Base-by-base conservation (phyloP, 2,888 invertebrate species). In the Drosophila subsilvestris region DNA sequence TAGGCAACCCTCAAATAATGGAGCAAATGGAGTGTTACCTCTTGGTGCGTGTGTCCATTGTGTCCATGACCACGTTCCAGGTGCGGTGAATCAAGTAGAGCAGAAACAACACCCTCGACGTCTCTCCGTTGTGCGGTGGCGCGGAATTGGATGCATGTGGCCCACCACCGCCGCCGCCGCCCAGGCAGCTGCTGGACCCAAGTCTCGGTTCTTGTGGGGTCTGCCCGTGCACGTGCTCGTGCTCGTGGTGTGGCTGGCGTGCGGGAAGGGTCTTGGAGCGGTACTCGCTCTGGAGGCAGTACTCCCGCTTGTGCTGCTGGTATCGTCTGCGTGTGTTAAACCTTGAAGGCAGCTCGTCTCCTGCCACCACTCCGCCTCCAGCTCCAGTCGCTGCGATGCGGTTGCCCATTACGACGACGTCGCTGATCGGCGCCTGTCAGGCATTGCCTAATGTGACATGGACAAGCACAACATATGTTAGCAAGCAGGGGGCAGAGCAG, bases 81-180 rank as follows among this genome's bases (percentile, higher is more conserved):
- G 95, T 95, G 75, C 95, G 94, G 82, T 95, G 94, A 80, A 95
- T 94, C 66, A 95, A 92, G 90, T 95, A 95, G 78, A 95, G 92
- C 71, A 95, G 92, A 88, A 95, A 95, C 58, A 95, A 93, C 3
- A 94, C 93, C 58, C 94, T 91, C 6, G 94, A 94, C 4, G 94
- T 94, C 90, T 94, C 94, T 0, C 90, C 92, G 57, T 76, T 83
- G 42, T 80, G 84, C 25, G 86, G 77, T 18, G 88, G 79, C n/a
- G 84, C 49, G 20, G 59, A 56, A 63, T 69, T 80, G 14, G 71
- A 45, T n/a, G 60, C 66, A 42, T 58, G 44, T 51, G 45, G 20
- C 42, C 65, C 1, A 49, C 53, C 51, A n/a, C 43, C 44, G 22
- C 14, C 63, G 22, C 14, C 63, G 0, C 79, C 37, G 20, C 77